Evolutionary conservation across 2,888 invertebrate genomes (phyloP).

Genomic region (Galerucella pusilla): DNA sequence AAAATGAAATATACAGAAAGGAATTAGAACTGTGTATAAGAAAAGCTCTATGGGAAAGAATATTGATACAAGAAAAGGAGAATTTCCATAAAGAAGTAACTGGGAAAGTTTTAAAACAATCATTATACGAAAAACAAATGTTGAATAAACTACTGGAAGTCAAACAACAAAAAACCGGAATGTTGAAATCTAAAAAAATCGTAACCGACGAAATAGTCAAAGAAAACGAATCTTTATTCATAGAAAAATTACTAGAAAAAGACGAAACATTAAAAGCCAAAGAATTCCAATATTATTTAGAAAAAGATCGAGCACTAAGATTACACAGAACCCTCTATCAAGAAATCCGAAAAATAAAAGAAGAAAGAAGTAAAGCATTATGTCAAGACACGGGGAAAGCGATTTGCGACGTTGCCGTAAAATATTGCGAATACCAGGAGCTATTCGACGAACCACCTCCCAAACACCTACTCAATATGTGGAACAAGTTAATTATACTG

Average conservation of each 20-base stretch:
- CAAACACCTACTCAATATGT: slow-evolving; percentile 66
- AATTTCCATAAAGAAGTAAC: slow-evolving; percentile 68
- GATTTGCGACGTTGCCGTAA: slow-evolving; percentile 69
- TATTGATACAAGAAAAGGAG: slow-evolving; percentile 68
- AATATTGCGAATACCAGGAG: slow-evolving; percentile 67
- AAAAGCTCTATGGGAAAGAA: slow-evolving; percentile 67
- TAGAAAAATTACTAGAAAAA: slow-evolving; percentile 52
- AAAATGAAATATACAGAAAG: slow-evolving; percentile 44
- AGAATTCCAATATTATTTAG: slow-evolving; percentile 59
- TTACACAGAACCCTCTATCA: slow-evolving; percentile 67
- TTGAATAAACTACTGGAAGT: slow-evolving; percentile 73
- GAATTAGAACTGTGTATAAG: slow-evolving; percentile 67
- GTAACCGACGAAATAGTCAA: slow-evolving; percentile 68
- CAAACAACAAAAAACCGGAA: slow-evolving; percentile 69
- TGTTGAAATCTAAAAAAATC: slow-evolving; percentile 68
- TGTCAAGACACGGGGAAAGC: slow-evolving; percentile 69
- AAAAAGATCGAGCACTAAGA: slow-evolving; percentile 67
- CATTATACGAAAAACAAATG: slow-evolving; percentile 75
- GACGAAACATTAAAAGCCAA: slow-evolving; percentile 50
- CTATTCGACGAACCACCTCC: slow-evolving; percentile 64
- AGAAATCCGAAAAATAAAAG: slow-evolving; percentile 68
- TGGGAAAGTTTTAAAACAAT: slow-evolving; percentile 71
- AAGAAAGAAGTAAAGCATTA: slow-evolving; percentile 66
- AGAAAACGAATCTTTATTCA: slow-evolving; percentile 67
- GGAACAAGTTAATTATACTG: slow-evolving; percentile 70